Evolutionary conservation across 2,797 vertebrate species (phyloP).

Genomic region (Aselliscus stoliczkanus): DNA sequence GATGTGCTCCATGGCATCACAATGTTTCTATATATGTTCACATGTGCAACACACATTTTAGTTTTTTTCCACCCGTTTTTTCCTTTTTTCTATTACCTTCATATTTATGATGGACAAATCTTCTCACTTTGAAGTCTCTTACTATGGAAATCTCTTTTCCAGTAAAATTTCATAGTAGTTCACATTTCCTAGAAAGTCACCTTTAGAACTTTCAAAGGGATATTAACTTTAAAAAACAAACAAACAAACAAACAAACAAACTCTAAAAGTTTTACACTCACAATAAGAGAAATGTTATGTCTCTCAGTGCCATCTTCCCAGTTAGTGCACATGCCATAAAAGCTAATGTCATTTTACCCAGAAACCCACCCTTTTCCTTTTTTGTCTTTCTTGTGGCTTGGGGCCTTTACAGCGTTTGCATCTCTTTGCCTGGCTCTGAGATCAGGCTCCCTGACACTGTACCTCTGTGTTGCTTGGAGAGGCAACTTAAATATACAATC

Average conservation of each 20-base stretch:
- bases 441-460: conserved; percentile 73
- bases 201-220: not conserved
- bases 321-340: not conserved
- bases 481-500: conserved; percentile 85
- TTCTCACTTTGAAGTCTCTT: conserved; percentile 7
- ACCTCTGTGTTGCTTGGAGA: conserved; percentile 79
- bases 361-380: not conserved
- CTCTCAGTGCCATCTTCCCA: not conserved
- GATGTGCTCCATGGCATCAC: not conserved
- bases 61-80: not conserved
- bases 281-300: not conserved
- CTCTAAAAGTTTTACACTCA: not conserved
- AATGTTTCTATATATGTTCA: not conserved
- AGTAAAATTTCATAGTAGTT: conserved; percentile 1
- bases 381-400: conserved; percentile 21
- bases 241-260: not conserved
- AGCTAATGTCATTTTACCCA: not conserved
- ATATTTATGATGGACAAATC: not conserved
- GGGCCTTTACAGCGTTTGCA: conserved; percentile 10
- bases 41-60: not conserved
- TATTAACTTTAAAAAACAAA: not conserved
- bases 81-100: not conserved
- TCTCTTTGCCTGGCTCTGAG: conserved; percentile 63
- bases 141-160: not conserved
- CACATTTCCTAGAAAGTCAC: conserved; percentile 11